These are phyloP conservation scores for Galemys pyrenaicus DNA, from an alignment of 2,113 vertebrate species.

Conservation along the genomic window DNA sequence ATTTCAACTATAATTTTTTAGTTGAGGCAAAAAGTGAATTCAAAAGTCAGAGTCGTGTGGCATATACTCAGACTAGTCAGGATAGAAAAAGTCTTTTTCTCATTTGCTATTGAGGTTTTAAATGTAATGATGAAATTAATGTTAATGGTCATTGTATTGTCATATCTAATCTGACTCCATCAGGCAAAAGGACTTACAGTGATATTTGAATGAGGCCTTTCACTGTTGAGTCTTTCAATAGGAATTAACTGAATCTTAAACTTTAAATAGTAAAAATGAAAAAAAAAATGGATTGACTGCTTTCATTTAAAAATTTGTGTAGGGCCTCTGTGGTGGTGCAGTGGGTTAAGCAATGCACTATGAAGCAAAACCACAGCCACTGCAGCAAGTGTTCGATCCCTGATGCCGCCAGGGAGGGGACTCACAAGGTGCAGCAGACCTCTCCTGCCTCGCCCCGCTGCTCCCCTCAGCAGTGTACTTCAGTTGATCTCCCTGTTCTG, in stretches of 20 bases:
- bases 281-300: background rate
- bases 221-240: background rate
- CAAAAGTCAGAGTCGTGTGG: slow-evolving; percentile 43
- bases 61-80: slow-evolving; percentile 48
- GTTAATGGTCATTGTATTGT: slow-evolving; percentile 24
- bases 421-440: no score
- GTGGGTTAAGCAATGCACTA: no score
- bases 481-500: no score
- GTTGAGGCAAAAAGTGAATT: background rate
- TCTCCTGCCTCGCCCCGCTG: no score
- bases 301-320: background rate
- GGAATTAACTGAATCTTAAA: slow-evolving; percentile 32
- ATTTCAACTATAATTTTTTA: slow-evolving; percentile 54
- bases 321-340: background rate
- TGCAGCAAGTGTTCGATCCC: no score
- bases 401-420: no score
- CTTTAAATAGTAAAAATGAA: background rate
- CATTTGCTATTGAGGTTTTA: slow-evolving; percentile 55
- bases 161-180: background rate
- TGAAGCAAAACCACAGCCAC: no score
- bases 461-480: no score
- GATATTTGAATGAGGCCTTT: slow-evolving; percentile 55
- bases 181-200: background rate
- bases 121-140: slow-evolving; percentile 56
- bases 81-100: background rate